Base-by-base conservation (phyloP, 1,140 invertebrate genomes). In the Drosophila varians region DNA sequence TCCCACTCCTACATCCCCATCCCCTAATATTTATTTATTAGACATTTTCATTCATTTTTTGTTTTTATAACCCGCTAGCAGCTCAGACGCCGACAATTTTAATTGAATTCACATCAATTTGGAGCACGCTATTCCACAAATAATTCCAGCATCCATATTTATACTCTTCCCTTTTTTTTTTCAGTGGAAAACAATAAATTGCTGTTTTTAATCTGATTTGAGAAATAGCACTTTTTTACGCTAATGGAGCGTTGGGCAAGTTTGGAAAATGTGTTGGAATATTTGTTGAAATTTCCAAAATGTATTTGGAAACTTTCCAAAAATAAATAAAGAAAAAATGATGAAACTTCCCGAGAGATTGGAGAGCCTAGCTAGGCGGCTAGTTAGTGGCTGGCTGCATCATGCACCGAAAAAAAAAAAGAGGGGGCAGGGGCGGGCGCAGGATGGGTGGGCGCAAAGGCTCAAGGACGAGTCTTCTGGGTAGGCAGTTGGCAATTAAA, bases 21-120 rank as follows among this genome's bases (percentile, higher is more conserved):
- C 4, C 6, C 1, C 16, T 2, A 9, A 8, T 46, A 47, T 55
- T 38, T 16, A 19, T 57, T 57, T 38, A 23, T 48, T 23, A 8
- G 12, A 6, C 9, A 26, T 26, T 14, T 14, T 38, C 4, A 11
- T 14, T 38, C 2, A 7, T 1, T 38, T 6, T 5, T 16, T 38
- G 36, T 14, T 12, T 38, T 16, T 38, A 16, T 16, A 38, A 38
- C 36, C n/a, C 23, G 12, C 12, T 47, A 16, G 55, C 7, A 47
- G 48, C 28, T 48, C 25, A 40, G 23, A 45, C 21, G 60, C 38
- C 61, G 64, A 53, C 48, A 9, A 16, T 38, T 45, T 75, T 80
- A 79, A 79, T 80, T 79, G 58, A 80, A 80, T 80, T 80, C 71
- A 61, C 58, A 80, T 80, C 77, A 80, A 80, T 75, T 80, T 56